phyloP scores from a whole-genome alignment of 2,797 vertebrate species.

The Sylvia borin region DNA sequence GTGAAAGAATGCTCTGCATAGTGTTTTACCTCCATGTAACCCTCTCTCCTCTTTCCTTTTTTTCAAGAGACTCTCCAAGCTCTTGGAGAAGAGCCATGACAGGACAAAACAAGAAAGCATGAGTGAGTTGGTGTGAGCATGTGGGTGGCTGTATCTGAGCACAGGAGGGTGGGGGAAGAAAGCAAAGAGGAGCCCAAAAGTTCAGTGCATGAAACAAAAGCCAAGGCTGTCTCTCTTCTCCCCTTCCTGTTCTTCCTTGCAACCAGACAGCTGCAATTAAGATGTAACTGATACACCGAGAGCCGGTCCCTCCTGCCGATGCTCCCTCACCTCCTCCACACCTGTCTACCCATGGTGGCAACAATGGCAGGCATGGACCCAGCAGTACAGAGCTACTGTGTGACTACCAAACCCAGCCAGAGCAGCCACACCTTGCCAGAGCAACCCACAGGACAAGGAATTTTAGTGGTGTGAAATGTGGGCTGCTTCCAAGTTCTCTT shows the following conservation, averaged over 20 bases:
- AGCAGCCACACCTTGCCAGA: background rate
- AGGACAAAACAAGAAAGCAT: constrained; percentile 57
- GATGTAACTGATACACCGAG: background rate
- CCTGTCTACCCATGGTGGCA: background rate
- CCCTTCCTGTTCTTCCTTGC: constrained; percentile 1
- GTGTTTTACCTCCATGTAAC: constrained; percentile 11
- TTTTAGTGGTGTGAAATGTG: background rate
- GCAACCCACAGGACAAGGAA: background rate
- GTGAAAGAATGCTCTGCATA: background rate
- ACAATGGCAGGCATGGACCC: background rate
- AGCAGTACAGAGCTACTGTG: background rate
- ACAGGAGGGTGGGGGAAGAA: background rate
- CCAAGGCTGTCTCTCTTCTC: background rate
- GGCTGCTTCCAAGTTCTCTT: background rate
- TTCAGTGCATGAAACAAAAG: constrained; percentile 17
- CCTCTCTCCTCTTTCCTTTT: background rate
- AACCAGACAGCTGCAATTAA: constrained; percentile 35
- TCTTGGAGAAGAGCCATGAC: constrained; percentile 66
- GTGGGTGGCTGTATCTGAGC: constrained; percentile 3
- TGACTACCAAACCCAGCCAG: background rate
- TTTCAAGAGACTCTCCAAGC: constrained; percentile 55
- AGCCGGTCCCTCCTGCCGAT: rapidly evolving
- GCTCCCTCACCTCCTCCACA: background rate
- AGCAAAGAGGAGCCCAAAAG: background rate
- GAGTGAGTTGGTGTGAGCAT: background rate